Evolutionary conservation across 2,888 invertebrate genomes (phyloP).

Genomic region (Thalpophila matura): DNA sequence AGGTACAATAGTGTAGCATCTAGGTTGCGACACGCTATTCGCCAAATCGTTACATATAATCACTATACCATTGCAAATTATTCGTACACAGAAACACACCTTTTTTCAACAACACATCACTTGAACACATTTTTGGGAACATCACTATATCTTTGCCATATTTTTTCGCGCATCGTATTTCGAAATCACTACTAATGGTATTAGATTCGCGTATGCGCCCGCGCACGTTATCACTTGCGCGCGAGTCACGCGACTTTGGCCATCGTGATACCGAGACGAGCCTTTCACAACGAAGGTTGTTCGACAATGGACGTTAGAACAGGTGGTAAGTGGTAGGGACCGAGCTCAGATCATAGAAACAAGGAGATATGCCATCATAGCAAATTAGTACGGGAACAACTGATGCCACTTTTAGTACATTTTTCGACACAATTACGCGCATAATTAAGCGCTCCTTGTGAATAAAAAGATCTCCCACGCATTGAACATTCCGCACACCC

Average conservation of each 20-base stretch:
- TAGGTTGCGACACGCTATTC: constrained; percentile 30
- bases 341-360: too few species aligned
- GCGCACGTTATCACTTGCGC: constrained; percentile 49
- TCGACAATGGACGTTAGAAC: constrained; percentile 41
- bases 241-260: constrained; percentile 53
- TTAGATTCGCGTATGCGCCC: not conserved
- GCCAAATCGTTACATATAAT: constrained; percentile 40
- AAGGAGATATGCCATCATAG: too few species aligned
- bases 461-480: too few species aligned
- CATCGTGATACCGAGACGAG: constrained; percentile 43
- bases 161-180: constrained; percentile 38
- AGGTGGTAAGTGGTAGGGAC: constrained; percentile 39
- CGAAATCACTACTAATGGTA: not conserved
- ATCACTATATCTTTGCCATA: not conserved
- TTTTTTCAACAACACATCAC: constrained; percentile 35
- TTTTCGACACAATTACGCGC: too few species aligned
- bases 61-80: constrained; percentile 42
- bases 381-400: too few species aligned
- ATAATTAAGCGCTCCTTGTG: too few species aligned
- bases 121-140: constrained; percentile 3
- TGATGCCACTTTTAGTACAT: too few species aligned
- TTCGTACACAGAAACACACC: constrained; percentile 40
- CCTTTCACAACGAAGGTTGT: constrained; percentile 63
- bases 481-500: too few species aligned
- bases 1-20: constrained; percentile 18